These are phyloP conservation scores for Albula glossodonta DNA, from an alignment of 2,113 vertebrate species.

Conservation along the genomic window DNA sequence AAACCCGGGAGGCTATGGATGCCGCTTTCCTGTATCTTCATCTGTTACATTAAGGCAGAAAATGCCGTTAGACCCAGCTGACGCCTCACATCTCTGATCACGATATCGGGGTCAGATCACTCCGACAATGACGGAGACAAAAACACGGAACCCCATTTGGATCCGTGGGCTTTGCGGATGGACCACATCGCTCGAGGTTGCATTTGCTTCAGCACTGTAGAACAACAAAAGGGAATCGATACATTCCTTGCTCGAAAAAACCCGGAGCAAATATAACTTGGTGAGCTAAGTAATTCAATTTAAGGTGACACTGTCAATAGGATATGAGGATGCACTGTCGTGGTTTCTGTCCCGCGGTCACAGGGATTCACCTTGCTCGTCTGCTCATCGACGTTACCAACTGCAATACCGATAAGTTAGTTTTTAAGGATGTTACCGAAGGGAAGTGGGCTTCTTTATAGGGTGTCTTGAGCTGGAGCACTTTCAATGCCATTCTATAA, in stretches of 20 bases:
- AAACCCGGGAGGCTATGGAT: conserved; percentile 35
- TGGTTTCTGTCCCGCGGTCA: conserved; percentile 31
- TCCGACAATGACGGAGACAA: conserved; percentile 32
- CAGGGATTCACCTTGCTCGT: conserved; percentile 36
- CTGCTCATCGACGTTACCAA: conserved; percentile 36
- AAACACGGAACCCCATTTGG: conserved; percentile 25
- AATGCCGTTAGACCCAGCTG: conserved; percentile 42
- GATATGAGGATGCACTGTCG: conserved; percentile 34
- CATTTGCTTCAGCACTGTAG: conserved; percentile 47
- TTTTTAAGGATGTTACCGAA: conserved; percentile 3
- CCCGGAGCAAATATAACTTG: conserved; percentile 41
- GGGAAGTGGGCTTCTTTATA: background rate
- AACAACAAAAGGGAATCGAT: conserved; percentile 49
- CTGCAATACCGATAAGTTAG: conserved; percentile 20
- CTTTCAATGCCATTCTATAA: background rate
- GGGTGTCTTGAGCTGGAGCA: background rate
- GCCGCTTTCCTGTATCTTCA: conserved; percentile 32
- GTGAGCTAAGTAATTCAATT: conserved; percentile 45
- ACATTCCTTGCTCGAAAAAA: background rate
- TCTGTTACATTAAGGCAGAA: conserved; percentile 49
- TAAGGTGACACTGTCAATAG: conserved; percentile 52
- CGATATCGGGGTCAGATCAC: conserved; percentile 26
- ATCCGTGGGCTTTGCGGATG: conserved; percentile 35
- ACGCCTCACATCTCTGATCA: background rate
- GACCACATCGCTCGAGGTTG: conserved; percentile 32